Percentiles rank a stretch among this genome's conserved stretches.
Evolutionary conservation across 30 jellyfish, hydroid and myxozoan species (phyloP).

Genomic region (Mastigias papua): DNA sequence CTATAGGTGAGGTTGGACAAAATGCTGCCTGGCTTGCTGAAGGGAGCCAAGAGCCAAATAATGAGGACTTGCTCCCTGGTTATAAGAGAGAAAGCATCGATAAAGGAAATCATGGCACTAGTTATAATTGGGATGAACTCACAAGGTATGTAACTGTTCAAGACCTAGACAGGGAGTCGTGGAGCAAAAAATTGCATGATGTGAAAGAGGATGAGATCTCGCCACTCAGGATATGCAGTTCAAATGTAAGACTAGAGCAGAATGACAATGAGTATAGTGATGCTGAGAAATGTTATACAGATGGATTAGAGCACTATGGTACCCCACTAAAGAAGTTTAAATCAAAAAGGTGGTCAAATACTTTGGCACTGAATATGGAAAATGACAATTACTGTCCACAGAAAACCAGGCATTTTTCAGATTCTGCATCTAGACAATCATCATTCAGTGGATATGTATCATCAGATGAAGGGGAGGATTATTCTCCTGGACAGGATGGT

Average conservation of each 20-base stretch:
- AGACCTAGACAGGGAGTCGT: neutral
- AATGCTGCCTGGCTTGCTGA: neutral
- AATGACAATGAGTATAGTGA: neutral
- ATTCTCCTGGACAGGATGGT: conserved; percentile 18
- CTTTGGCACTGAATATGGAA: conserved; percentile 44
- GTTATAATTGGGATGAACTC: neutral
- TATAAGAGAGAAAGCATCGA: neutral
- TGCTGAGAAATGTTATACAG: conserved; percentile 4
- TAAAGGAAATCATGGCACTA: neutral
- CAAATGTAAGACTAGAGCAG: neutral
- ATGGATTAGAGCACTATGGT: conserved; percentile 28
- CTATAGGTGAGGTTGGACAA: neutral
- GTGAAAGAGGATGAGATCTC: neutral
- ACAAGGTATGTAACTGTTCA: neutral
- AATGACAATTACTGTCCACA: conserved; percentile 42
- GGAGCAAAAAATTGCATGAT: neutral
- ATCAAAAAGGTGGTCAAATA: conserved; percentile 70
- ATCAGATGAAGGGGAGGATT: neutral
- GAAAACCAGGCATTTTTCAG: neutral
- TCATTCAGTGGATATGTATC: conserved; percentile 15
- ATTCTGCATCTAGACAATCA: conserved; percentile 25
- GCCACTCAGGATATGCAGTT: conserved; percentile 46
- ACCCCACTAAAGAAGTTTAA: conserved; percentile 25
- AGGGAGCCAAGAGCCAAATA: neutral
- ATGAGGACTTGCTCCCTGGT: neutral